Evolutionary conservation across 2,888 invertebrate species (phyloP).

Genomic region (Drosophila kanekoi): DNA sequence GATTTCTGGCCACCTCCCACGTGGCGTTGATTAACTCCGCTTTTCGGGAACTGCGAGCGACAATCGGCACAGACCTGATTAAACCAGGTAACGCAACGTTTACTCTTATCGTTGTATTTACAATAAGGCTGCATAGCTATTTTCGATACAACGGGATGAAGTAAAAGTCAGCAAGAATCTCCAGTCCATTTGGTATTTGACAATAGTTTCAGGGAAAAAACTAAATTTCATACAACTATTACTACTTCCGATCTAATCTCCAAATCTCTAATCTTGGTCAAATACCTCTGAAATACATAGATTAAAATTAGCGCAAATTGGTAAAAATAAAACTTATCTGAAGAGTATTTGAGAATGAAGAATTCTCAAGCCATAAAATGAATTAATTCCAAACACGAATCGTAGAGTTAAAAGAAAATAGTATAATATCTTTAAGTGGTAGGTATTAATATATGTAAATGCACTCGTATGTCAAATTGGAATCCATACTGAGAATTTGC

Average conservation of each 20-base stretch:
- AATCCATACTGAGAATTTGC: constrained; percentile 60
- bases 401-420: constrained; percentile 28
- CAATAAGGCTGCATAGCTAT: constrained; percentile 30
- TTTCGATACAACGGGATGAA: constrained; percentile 2
- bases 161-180: background rate
- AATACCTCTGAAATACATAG: no score
- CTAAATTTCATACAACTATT: no score
- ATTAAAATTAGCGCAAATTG: no score
- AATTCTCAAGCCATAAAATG: no score
- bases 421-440: constrained; percentile 44
- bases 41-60: constrained; percentile 29
- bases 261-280: no score
- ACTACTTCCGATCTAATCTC: no score
- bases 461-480: constrained; percentile 46
- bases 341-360: background rate
- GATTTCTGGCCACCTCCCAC: background rate
- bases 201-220: no score
- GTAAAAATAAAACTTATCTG: no score
- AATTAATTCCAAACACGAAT: constrained; percentile 1
- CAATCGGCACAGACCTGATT: constrained; percentile 44
- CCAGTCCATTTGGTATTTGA: background rate
- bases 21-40: background rate
- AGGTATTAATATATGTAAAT: constrained; percentile 49
- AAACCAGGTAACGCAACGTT: constrained; percentile 40
- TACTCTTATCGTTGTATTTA: constrained; percentile 39